Evolutionary conservation across 2,797 vertebrate species (phyloP).

Genomic region (Mergus octosetaceus): DNA sequence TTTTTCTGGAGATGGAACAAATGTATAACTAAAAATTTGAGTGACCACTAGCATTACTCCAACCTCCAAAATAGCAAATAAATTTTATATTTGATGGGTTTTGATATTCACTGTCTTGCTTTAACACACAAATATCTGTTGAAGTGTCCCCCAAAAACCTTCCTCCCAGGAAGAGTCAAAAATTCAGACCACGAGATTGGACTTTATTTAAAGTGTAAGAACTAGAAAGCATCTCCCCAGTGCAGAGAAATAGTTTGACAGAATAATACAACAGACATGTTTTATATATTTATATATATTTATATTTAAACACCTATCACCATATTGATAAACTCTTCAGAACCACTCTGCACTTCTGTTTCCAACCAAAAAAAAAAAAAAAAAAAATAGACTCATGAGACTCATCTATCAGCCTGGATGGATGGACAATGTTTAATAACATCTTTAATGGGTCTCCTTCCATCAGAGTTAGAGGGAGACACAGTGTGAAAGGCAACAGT

Average conservation of each 20-base stretch:
- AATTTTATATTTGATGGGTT: background rate
- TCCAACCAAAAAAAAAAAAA: no score
- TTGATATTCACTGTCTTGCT: background rate
- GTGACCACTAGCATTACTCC: background rate
- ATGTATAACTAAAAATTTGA: background rate
- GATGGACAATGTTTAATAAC: no score
- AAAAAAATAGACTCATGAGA: no score
- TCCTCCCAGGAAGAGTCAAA: background rate
- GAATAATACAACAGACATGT: background rate
- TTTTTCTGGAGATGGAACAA: background rate
- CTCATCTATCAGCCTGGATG: no score
- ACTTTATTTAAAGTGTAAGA: background rate
- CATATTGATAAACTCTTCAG: no score
- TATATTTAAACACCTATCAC: no score
- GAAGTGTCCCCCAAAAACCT: background rate
- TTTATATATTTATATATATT: no score
- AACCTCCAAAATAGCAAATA: background rate
- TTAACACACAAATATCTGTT: background rate
- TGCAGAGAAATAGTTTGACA: background rate
- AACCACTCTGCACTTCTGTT: no score
- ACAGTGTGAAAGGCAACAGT: no score
- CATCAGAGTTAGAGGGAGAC: no score
- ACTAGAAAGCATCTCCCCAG: background rate
- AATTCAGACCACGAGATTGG: background rate
- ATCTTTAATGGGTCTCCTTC: no score